Percentiles rank a stretch among this genome's conserved stretches.
Conservation (phyloP, 2,888 invertebrate genomes). For the Ligdia adustata region DNA sequence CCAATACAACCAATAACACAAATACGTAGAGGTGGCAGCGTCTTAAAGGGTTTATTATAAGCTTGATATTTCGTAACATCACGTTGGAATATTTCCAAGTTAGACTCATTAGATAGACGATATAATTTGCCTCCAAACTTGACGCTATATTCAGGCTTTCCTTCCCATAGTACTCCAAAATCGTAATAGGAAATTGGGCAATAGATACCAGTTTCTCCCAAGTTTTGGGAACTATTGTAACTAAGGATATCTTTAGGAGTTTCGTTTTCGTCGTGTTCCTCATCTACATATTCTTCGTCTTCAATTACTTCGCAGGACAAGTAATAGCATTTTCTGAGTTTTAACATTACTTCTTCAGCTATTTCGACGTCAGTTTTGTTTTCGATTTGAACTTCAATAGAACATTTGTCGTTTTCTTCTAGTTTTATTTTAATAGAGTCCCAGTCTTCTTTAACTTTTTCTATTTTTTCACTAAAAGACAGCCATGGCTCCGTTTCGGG, state of each 20-base stretch:
- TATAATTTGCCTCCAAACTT: constrained; percentile 82
- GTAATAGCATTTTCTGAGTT: constrained; percentile 62
- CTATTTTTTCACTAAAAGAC: constrained; percentile 53
- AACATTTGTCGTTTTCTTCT: constrained; percentile 63
- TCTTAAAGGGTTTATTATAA: constrained; percentile 65
- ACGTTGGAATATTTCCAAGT: constrained; percentile 73
- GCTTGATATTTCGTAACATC: constrained; percentile 78
- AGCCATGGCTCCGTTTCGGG: constrained; percentile 37
- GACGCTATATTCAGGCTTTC: constrained; percentile 80
- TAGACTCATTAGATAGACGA: constrained; percentile 76
- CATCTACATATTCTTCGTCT: constrained; percentile 50
- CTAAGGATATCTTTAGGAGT: constrained; percentile 49
- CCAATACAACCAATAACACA: constrained; percentile 83
- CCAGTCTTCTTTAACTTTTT: constrained; percentile 68
- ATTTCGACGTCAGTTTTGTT: constrained; percentile 67
- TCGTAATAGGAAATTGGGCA: constrained; percentile 85
- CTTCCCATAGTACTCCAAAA: constrained; percentile 83
- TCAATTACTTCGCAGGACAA: constrained; percentile 50
- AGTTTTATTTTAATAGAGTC: constrained; percentile 68
- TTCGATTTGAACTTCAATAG: constrained; percentile 74
- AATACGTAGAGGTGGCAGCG: constrained; percentile 79
- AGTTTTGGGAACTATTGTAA: constrained; percentile 60
- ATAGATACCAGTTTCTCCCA: constrained; percentile 84
- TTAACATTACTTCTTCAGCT: constrained; percentile 63
- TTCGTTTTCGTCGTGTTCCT: constrained; percentile 50